A percentile compares a stretch with the other conserved stretches of the same genome.
These are phyloP conservation scores for Calliphora vicina DNA, from an alignment of 1,140 invertebrate species.

Conservation along the genomic window DNA sequence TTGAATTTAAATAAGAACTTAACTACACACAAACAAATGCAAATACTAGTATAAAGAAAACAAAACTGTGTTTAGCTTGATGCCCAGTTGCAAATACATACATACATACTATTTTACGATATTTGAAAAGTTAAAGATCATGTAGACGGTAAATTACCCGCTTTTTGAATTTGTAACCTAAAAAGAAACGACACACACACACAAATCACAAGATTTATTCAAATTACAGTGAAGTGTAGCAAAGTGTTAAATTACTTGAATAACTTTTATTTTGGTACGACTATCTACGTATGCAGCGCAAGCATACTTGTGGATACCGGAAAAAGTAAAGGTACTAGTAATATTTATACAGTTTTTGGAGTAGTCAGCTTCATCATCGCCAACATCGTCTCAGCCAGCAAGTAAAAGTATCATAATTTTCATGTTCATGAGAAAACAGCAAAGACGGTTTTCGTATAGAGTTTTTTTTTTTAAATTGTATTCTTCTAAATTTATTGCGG, in stretches of 20 bases:
- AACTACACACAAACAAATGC: no score
- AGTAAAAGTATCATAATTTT: not conserved
- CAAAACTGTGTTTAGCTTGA: not conserved
- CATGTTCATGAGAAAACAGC: not conserved
- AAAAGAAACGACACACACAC: not conserved
- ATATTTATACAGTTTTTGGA: no score
- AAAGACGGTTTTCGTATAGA: not conserved
- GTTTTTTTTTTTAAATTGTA: not conserved
- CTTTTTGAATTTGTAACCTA: not conserved
- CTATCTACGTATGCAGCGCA: not conserved
- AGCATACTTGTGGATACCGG: no score
- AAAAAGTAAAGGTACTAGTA: no score
- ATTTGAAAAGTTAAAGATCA: not conserved
- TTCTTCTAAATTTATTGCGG: not conserved
- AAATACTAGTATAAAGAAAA: not conserved
- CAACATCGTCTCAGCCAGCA: not conserved
- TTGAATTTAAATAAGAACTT: no score
- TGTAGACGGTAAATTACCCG: not conserved
- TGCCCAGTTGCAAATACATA: not conserved
- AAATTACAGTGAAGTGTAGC: slow-evolving; percentile 22
- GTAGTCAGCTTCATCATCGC: not conserved
- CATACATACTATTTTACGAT: not conserved
- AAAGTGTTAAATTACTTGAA: slow-evolving; percentile 27
- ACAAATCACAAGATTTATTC: not conserved
- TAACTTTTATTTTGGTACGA: not conserved